Conservation (phyloP, 2,113 vertebrate species). For the Stomatorhinus ivindoensis region DNA sequence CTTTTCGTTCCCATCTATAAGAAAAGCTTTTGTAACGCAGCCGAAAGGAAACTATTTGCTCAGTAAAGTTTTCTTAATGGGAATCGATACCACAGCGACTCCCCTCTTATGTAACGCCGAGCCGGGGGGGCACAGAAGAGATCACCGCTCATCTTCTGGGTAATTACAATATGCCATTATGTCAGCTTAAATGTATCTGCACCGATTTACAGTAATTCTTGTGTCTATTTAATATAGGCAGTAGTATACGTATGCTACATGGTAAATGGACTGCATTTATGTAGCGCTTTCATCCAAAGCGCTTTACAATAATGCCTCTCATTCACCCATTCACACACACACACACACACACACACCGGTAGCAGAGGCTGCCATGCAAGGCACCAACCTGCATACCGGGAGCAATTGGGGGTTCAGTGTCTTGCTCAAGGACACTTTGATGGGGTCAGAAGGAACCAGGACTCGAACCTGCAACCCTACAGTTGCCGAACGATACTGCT, state of each 20-base stretch:
- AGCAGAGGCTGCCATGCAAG: too few species aligned
- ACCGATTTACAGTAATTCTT: neutral
- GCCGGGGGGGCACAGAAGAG: neutral
- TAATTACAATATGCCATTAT: neutral
- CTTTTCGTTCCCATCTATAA: neutral
- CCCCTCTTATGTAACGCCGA: neutral
- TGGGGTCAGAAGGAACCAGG: too few species aligned
- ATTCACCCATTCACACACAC: too few species aligned
- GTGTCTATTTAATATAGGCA: neutral
- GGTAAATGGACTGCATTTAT: too few species aligned
- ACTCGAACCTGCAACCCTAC: too few species aligned
- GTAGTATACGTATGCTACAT: neutral
- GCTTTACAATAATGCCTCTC: too few species aligned
- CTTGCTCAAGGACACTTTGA: too few species aligned
- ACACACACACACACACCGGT: too few species aligned
- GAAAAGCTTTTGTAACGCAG: neutral
- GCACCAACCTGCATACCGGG: too few species aligned
- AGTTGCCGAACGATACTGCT: too few species aligned
- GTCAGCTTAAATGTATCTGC: neutral
- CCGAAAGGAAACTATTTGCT: neutral
- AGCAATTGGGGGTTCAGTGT: too few species aligned
- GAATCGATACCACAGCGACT: neutral
- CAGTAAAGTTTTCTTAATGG: neutral
- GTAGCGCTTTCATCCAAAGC: too few species aligned
- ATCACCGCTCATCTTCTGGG: neutral